These are phyloP conservation scores for Turnix velox DNA, from an alignment of 2,113 vertebrate genomes.

Conservation along the genomic window DNA sequence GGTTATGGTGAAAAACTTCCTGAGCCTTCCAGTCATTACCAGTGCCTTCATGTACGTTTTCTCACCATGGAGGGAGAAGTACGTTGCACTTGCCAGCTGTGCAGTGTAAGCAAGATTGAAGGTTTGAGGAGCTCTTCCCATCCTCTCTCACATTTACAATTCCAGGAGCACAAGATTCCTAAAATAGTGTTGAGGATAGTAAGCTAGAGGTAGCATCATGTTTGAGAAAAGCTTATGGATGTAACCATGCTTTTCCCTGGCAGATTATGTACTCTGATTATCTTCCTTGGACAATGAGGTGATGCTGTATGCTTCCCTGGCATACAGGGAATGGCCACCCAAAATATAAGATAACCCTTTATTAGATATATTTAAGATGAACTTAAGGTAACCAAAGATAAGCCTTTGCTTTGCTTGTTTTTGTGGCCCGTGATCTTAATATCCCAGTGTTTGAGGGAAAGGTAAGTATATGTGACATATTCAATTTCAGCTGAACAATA, in stretches of 20 bases:
- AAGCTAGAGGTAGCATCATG: background rate
- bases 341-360: background rate
- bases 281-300: background rate
- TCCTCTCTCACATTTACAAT: background rate
- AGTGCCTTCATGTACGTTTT: background rate
- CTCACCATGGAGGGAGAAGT: rapidly evolving
- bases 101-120: background rate
- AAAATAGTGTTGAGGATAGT: background rate
- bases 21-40: background rate
- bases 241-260: background rate
- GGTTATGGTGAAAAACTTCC: background rate
- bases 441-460: background rate
- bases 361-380: too few species aligned
- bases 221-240: background rate
- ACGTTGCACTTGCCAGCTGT: background rate
- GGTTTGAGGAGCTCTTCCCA: background rate
- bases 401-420: background rate
- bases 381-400: background rate
- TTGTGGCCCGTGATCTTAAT: background rate
- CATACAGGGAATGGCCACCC: background rate
- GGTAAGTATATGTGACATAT: background rate
- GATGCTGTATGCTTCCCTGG: background rate
- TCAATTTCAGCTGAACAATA: background rate
- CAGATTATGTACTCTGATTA: background rate
- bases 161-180: background rate